Evolutionary conservation across 2,888 invertebrate genomes (phyloP), one percentile per base, ranked within the genome.

Genomic region (Stictocephala bisonia): DNA sequence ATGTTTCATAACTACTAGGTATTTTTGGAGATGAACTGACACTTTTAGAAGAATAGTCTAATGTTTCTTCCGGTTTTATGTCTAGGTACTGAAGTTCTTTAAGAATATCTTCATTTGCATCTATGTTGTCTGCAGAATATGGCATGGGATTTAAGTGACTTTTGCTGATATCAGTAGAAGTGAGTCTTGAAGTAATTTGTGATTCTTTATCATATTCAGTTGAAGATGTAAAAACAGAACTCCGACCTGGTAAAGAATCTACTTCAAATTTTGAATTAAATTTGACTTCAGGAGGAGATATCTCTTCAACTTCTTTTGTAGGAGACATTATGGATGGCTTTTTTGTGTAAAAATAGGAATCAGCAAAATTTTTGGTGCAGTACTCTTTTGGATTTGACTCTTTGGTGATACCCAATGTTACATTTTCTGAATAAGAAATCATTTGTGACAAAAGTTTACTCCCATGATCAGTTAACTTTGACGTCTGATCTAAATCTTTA

Each of bases 241-340:
- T n/a, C 15, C 31, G 18, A 27, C 31, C 15, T 9, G 11, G 7
- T 26, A 6, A 26, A 29, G 56, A 27, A 29, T 27, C 7, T 27
- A 20, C 11, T 56, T 27, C 31, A 6, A 56, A 29, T 29, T 29
- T 29, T 2, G 31, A 3, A 2, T 7, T 22, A 1, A 31, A 27
- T 18, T 56, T 56, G 4, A 29, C 31, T 56, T 56, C 56, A 15
- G 56, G 56, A 29, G 56, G 56, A 15, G 56, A 56, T 29, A 29
- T 56, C 31, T 56, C 56, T 29, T 56, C 56, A 22, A 56, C 27
- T 56, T 56, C 56, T 29, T 27, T 56, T 3, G 56, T 56, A 3
- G 56, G 56, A 7, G 56, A 56, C 56, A 56, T 56, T 7, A 56
- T 56, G 9, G 56, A 56, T 56, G 56, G 56, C 11, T 31, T 56